Conservation (phyloP, 2,888 invertebrate genomes). For the Oscheius onirici region DNA sequence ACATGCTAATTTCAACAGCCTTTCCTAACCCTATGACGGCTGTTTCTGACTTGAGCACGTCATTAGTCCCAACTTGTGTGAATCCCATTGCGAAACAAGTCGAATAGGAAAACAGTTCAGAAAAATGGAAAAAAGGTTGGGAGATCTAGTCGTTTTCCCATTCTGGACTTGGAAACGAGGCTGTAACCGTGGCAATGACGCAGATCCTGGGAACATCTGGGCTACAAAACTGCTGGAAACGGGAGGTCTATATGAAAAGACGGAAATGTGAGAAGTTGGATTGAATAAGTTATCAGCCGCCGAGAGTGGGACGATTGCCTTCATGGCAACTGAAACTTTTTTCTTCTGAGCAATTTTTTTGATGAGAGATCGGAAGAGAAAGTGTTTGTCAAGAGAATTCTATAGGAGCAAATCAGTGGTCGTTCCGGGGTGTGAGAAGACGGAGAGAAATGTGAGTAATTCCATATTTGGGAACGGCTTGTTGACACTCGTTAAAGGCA, state of each 20-base stretch:
- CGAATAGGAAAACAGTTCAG: too few relatives aligned
- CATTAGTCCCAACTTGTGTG: too few relatives aligned
- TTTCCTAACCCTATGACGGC: too few relatives aligned
- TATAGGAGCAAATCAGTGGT: slow-evolving; percentile 15
- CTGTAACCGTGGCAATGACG: slow-evolving; percentile 3
- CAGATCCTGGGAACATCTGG: neutral
- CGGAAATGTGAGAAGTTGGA: slow-evolving; percentile 22
- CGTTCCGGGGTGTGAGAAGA: neutral
- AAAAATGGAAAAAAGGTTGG: too few relatives aligned
- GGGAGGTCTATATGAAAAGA: neutral
- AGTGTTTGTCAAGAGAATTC: neutral
- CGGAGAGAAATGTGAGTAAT: slow-evolving; percentile 1
- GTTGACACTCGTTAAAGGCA: neutral
- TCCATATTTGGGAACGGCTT: neutral
- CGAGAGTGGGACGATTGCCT: neutral
- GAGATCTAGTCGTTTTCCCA: too few relatives aligned
- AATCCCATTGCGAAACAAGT: too few relatives aligned
- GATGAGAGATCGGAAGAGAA: neutral
- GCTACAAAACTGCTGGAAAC: neutral
- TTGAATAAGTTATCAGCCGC: slow-evolving; percentile 16
- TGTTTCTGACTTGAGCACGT: too few relatives aligned
- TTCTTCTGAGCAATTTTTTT: neutral
- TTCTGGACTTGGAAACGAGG: neutral
- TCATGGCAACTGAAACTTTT: neutral
- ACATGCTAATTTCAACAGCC: too few relatives aligned